These are phyloP conservation scores for Meteorus cinctellus DNA, from an alignment of 2,888 invertebrate genomes.

Conservation along the genomic window DNA sequence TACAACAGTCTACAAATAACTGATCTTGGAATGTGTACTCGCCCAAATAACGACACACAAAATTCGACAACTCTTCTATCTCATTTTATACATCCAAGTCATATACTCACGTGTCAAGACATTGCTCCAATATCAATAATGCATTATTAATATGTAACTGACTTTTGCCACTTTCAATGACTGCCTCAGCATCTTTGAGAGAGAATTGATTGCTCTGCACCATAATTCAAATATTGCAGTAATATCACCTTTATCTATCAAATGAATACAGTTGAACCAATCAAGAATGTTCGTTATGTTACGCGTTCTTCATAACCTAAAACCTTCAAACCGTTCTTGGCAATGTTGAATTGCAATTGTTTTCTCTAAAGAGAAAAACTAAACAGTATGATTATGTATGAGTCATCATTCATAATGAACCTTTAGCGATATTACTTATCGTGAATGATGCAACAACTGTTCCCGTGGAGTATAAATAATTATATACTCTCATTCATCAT, in stretches of 20 bases:
- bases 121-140: slow-evolving; percentile 62
- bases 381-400: background rate
- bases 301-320: background rate
- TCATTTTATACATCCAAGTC: too few species aligned
- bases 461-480: background rate
- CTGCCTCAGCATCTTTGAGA: slow-evolving; percentile 55
- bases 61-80: too few species aligned
- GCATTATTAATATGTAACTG: slow-evolving; percentile 60
- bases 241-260: background rate
- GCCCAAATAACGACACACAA: too few species aligned
- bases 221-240: slow-evolving; percentile 37
- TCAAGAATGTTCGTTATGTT: background rate
- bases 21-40: too few species aligned
- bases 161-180: slow-evolving; percentile 55
- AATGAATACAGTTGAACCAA: background rate
- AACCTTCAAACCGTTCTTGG: background rate
- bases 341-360: background rate
- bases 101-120: slow-evolving; percentile 63
- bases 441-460: background rate
- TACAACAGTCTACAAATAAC: too few species aligned
- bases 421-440: background rate
- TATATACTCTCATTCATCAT: too few species aligned
- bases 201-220: slow-evolving; percentile 55
- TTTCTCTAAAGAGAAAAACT: background rate
- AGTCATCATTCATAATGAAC: background rate